Conservation (phyloP, 2,888 invertebrate species). For the Oscheius sp. region DNA sequence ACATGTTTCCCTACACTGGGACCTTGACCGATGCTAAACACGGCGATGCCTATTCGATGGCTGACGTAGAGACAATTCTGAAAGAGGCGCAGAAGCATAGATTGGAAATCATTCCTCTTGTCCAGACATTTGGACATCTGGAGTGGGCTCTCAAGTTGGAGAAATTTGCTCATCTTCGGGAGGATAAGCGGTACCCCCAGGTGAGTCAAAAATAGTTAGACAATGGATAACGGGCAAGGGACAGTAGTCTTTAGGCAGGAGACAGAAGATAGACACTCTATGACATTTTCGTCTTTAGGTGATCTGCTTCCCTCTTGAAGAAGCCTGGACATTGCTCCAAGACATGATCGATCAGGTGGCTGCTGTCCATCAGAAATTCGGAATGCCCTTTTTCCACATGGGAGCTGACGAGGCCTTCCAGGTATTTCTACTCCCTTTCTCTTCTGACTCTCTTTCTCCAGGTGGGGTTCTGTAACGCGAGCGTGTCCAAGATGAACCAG, state of each 20-base stretch:
- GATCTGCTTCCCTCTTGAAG: slow-evolving; percentile 70
- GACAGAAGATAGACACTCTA: no score
- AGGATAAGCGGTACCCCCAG: slow-evolving; percentile 78
- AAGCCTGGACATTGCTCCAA: slow-evolving; percentile 74
- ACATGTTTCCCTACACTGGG: slow-evolving; percentile 86
- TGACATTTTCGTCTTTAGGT: slow-evolving; percentile 49
- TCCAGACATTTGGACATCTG: slow-evolving; percentile 88
- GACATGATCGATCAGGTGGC: slow-evolving; percentile 73
- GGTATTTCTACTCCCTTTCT: slow-evolving; percentile 35
- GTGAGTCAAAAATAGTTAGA: slow-evolving; percentile 46
- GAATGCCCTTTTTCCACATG: slow-evolving; percentile 78
- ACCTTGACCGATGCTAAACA: slow-evolving; percentile 79
- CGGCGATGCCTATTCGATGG: slow-evolving; percentile 80
- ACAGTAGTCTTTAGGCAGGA: no score
- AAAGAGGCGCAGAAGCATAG: slow-evolving; percentile 46
- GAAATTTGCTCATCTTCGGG: slow-evolving; percentile 81
- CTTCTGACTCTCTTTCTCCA: slow-evolving; percentile 37
- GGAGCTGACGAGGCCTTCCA: slow-evolving; percentile 76
- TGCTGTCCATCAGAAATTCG: slow-evolving; percentile 74
- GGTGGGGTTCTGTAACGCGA: slow-evolving; percentile 66
- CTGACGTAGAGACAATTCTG: slow-evolving; percentile 77
- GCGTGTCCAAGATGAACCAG: slow-evolving; percentile 46
- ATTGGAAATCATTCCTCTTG: slow-evolving; percentile 83
- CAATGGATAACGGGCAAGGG: no score
- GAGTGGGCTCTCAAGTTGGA: slow-evolving; percentile 84